Conservation (phyloP, 2,113 vertebrate species). For the Misgurnus anguillicaudatus region DNA sequence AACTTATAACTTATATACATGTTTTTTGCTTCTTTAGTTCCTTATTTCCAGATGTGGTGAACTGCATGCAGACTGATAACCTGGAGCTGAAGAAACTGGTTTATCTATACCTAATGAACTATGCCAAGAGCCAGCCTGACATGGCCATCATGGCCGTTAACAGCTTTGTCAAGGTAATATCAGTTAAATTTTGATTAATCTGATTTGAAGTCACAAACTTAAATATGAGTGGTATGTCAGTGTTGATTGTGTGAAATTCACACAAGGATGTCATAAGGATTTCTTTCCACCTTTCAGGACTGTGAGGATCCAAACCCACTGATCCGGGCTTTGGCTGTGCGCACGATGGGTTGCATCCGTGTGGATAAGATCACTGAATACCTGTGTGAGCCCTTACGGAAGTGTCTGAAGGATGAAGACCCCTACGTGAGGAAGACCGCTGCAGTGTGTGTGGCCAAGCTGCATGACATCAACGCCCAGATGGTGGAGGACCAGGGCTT, state of each 20-base stretch:
- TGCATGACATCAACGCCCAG: conserved; percentile 98
- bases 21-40: conserved; percentile 74
- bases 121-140: conserved; percentile 97
- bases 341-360: conserved; percentile 97
- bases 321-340: conserved; percentile 95
- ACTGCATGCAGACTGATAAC: conserved; percentile 99
- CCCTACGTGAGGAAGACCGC: conserved; percentile 97
- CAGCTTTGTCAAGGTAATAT: conserved; percentile 94
- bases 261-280: background rate
- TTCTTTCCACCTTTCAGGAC: conserved; percentile 73
- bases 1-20: background rate
- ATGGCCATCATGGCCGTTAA: conserved; percentile 99
- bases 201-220: background rate
- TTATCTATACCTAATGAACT: conserved; percentile 98
- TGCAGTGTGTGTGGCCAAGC: conserved; percentile 95
- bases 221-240: background rate
- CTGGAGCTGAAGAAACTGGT: conserved; percentile 98
- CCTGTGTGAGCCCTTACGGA: conserved; percentile 94
- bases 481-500: conserved; percentile 99
- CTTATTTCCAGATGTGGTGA: conserved; percentile 97
- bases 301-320: conserved; percentile 99
- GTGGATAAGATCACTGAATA: conserved; percentile 99
- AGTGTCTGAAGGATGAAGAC: conserved; percentile 97
- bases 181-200: background rate
- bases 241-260: background rate